Evolutionary conservation across 2,113 vertebrate species (phyloP).

Genomic region (Columba janthina): DNA sequence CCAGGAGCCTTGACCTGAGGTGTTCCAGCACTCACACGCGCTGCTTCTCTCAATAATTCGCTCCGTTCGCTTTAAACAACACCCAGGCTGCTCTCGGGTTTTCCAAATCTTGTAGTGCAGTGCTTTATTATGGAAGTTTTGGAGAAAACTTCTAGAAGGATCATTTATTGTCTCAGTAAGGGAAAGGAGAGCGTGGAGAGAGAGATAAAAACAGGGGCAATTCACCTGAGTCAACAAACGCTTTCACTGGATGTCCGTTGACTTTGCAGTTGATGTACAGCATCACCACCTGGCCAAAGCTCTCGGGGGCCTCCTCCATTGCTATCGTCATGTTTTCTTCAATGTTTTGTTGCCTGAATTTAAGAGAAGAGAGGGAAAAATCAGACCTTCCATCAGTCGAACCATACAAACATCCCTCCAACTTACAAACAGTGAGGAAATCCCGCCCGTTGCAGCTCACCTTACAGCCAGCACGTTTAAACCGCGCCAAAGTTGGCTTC

Average conservation of each 20-base stretch:
- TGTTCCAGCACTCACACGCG: fast-evolving
- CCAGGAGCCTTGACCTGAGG: background rate
- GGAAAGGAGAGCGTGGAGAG: background rate
- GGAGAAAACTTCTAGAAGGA: background rate
- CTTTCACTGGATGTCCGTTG: constrained; percentile 97
- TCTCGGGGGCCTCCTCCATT: constrained; percentile 98
- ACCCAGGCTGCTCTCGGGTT: background rate
- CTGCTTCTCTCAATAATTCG: background rate
- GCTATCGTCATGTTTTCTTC: constrained; percentile 99
- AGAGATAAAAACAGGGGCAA: background rate
- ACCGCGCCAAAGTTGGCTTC: background rate
- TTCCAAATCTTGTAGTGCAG: background rate
- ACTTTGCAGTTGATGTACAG: constrained; percentile 99
- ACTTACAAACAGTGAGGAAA: background rate
- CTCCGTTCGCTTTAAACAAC: background rate
- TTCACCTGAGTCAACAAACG: constrained; percentile 97
- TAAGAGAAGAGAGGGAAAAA: background rate
- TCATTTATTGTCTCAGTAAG: background rate
- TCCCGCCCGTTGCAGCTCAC: background rate
- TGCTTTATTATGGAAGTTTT: background rate
- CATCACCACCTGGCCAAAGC: constrained; percentile 99
- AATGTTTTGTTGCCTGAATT: constrained; percentile 94
- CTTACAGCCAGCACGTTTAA: background rate
- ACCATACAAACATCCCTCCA: background rate
- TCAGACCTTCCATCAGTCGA: background rate